Percentiles rank a stretch among this genome's conserved stretches.
These are phyloP conservation scores for Lymantria monacha DNA, from an alignment of 2,888 invertebrate genomes.

Conservation along the genomic window DNA sequence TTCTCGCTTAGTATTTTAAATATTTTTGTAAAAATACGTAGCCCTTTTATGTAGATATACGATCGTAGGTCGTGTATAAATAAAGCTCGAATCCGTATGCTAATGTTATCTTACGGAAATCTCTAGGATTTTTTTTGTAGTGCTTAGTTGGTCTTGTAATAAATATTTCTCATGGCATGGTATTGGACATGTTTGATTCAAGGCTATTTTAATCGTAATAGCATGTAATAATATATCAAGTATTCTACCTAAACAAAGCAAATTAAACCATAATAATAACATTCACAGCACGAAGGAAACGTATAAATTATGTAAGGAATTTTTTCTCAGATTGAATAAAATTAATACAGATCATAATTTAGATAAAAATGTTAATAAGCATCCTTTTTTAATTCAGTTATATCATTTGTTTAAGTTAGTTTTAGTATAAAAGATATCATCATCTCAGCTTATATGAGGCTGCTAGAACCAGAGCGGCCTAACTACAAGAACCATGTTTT, in stretches of 20 bases:
- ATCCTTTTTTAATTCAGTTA: not conserved
- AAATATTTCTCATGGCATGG: constrained; percentile 29
- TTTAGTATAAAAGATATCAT: too few relatives aligned
- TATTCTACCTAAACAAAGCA: not conserved
- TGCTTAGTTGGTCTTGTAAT: constrained; percentile 25
- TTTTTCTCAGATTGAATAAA: constrained; percentile 15
- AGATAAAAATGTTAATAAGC: not conserved
- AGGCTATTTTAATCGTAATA: constrained; percentile 21
- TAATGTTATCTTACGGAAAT: constrained; percentile 32
- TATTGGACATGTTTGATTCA: constrained; percentile 23
- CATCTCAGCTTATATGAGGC: too few relatives aligned
- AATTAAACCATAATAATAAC: not conserved
- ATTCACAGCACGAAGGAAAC: not conserved
- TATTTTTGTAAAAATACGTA: not conserved
- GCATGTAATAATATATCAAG: constrained; percentile 5
- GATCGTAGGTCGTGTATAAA: constrained; percentile 13
- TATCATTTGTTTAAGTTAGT: too few relatives aligned
- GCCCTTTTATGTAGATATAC: constrained; percentile 10
- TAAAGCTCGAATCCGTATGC: constrained; percentile 19
- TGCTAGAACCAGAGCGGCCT: too few relatives aligned
- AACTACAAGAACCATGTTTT: too few relatives aligned
- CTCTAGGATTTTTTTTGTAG: constrained; percentile 26
- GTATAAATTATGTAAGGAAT: not conserved
- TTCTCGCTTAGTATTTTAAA: constrained; percentile 6
- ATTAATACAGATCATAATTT: constrained; percentile 17